These are phyloP conservation scores for Leptogaster cylindrica DNA, from an alignment of 2,888 invertebrate species.

Conservation along the genomic window DNA sequence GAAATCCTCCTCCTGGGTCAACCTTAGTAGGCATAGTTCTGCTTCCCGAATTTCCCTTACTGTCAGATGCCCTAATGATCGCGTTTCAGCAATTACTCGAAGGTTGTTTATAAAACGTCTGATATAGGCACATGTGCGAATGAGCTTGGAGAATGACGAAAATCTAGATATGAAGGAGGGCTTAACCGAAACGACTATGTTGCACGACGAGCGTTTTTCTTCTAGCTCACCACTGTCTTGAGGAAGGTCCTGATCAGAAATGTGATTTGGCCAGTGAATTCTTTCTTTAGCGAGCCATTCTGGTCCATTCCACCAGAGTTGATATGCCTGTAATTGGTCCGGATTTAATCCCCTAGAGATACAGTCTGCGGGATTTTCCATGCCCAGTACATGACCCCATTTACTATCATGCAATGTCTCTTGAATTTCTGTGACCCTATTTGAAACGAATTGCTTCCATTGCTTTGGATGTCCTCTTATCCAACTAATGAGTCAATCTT, in stretches of 20 bases:
- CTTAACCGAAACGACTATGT: neutral
- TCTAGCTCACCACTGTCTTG: neutral
- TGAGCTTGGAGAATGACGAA: neutral
- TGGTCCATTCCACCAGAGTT: conserved; percentile 2
- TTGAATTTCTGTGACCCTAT: conserved; percentile 45
- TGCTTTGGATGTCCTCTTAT: neutral
- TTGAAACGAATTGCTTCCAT: conserved; percentile 35
- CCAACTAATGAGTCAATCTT: conserved; percentile 26
- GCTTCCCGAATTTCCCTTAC: neutral
- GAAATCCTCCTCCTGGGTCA: neutral
- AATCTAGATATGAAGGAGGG: neutral
- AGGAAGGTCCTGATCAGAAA: neutral
- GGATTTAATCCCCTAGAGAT: neutral
- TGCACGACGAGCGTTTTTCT: neutral
- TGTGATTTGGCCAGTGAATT: neutral
- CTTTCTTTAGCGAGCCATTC: neutral
- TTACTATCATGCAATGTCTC: conserved; percentile 19
- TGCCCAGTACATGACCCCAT: conserved; percentile 42
- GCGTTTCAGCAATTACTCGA: neutral
- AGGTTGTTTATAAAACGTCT: neutral
- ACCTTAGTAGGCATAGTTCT: neutral
- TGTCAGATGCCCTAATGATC: neutral
- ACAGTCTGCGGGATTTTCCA: neutral
- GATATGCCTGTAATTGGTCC: neutral
- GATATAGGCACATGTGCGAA: neutral